Evolutionary conservation across 2,797 vertebrate species (phyloP).

Genomic region (Chaunax sp.): DNA sequence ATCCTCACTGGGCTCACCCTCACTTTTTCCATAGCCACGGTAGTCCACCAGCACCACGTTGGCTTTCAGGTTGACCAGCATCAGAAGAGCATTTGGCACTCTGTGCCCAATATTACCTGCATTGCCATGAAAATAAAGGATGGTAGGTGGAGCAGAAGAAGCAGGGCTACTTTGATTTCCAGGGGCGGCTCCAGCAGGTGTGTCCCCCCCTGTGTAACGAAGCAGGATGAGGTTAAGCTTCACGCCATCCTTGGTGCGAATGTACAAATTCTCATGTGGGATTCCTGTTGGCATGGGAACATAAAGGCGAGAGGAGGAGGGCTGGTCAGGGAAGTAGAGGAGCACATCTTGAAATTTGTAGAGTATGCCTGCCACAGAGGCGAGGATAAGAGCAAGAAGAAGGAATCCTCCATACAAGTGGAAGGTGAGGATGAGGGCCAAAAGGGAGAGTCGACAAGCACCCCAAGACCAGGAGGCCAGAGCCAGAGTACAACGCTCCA

Average conservation of each 20-base stretch:
- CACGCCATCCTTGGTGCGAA: slow-evolving; percentile 96
- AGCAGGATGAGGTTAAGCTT: slow-evolving; percentile 96
- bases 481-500: slow-evolving; percentile 90
- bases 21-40: slow-evolving; percentile 97
- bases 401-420: slow-evolving; percentile 94
- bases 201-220: slow-evolving; percentile 92
- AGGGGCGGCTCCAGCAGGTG: slow-evolving; percentile 52
- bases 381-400: slow-evolving; percentile 92
- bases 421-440: slow-evolving; percentile 97
- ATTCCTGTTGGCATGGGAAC: slow-evolving; percentile 97
- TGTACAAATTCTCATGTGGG: slow-evolving; percentile 95
- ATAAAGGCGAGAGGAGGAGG: slow-evolving; percentile 96
- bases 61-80: slow-evolving; percentile 98
- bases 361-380: slow-evolving; percentile 94
- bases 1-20: slow-evolving; percentile 95
- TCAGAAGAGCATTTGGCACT: slow-evolving; percentile 95
- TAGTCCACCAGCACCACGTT: slow-evolving; percentile 97
- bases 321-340: slow-evolving; percentile 98
- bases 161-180: slow-evolving; percentile 77
- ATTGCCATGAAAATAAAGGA: slow-evolving; percentile 98
- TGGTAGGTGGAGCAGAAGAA: slow-evolving; percentile 88
- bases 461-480: slow-evolving; percentile 96
- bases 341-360: slow-evolving; percentile 98
- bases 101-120: slow-evolving; percentile 98
- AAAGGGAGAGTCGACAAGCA: slow-evolving; percentile 93